Evolutionary conservation across 2,113 vertebrate genomes (phyloP).

Genomic region (Lutjanus erythropterus): DNA sequence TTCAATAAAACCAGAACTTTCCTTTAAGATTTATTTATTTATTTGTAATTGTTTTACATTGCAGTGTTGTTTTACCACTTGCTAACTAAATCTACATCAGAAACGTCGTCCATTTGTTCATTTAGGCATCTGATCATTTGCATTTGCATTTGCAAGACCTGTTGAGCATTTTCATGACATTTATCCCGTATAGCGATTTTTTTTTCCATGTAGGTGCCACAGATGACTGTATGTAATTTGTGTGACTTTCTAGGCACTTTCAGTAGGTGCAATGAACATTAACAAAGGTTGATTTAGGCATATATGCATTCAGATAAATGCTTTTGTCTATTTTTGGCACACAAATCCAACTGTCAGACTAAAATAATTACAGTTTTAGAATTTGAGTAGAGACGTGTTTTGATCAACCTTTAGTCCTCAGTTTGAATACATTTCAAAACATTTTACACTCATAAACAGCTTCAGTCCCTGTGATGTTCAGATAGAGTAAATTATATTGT

Average conservation of each 20-base stretch:
- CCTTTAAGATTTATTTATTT: too few relatives aligned
- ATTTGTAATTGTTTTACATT: too few relatives aligned
- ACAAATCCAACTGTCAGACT: neutral
- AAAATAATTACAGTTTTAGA: neutral
- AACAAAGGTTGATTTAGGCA: neutral
- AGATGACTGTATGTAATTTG: neutral
- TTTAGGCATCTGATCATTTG: too few relatives aligned
- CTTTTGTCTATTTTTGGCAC: neutral
- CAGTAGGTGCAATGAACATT: neutral
- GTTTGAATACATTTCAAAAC: neutral
- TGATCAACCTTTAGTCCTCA: neutral
- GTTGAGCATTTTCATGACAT: neutral
- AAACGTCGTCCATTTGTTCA: too few relatives aligned
- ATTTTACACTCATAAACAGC: constrained; percentile 11
- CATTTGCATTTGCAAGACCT: too few relatives aligned
- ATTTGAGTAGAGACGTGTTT: neutral
- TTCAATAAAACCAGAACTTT: too few relatives aligned
- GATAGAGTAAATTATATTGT: neutral
- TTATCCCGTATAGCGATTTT: constrained; percentile 8
- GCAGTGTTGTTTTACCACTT: too few relatives aligned
- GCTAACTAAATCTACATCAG: too few relatives aligned
- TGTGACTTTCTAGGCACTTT: constrained; percentile 6
- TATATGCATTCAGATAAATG: neutral
- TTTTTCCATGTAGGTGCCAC: neutral
- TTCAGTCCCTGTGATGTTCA: neutral